Base-by-base conservation (phyloP, 2,797 vertebrate genomes). In the Thamnophis elegans region DNA sequence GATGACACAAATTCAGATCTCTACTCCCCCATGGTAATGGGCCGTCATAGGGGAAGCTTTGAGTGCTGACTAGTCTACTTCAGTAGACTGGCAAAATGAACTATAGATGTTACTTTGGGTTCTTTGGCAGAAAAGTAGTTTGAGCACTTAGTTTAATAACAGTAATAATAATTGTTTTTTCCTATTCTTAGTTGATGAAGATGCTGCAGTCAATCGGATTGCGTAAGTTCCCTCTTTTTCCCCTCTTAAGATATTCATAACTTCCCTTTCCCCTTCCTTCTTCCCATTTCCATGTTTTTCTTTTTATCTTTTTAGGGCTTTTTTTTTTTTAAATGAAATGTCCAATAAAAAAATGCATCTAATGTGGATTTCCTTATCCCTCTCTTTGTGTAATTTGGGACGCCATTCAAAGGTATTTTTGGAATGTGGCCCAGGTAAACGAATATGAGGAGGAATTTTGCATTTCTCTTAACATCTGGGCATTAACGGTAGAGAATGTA, bases 201-300 rank as follows among this genome's bases (percentile, higher is more conserved):
- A 99, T 95, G 99, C 99, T 91, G 98, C 98, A 5, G 99, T 99
- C 97, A 99, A 99, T 98, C 99, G 98, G 97, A 99, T 99, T 98
- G 98, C 98, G 99, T 99, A 98, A 99, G 99, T 99, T 85, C 18
- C 90, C 94, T 1, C 26, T 60, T 85, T 92, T 91, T 85, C n/a
- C 28, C 78, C 42, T 65, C 82, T 93, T 2, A 85, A 68, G 42
- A 59, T n/a, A 6, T 13, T 18, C 42, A 42, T 42, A 42, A 42
- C 42, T 42, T 42, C 42, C 42, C 42, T 42, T 42, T 42, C 42
- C 42, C 42, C 42, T 42, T 42, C 42, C 42, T 42, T 42, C 42
- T 42, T 51, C 28, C 28, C 28, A 28, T 22, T 51, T 18, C 6
- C 26, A 9, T 42, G 85, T 18, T 53, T 73, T 90, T n/a, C 82